A percentile compares a stretch with the other conserved stretches of the same genome.
Conservation (phyloP, 92 coral and sea anemone species). For the Palythoa caribaeorum region DNA sequence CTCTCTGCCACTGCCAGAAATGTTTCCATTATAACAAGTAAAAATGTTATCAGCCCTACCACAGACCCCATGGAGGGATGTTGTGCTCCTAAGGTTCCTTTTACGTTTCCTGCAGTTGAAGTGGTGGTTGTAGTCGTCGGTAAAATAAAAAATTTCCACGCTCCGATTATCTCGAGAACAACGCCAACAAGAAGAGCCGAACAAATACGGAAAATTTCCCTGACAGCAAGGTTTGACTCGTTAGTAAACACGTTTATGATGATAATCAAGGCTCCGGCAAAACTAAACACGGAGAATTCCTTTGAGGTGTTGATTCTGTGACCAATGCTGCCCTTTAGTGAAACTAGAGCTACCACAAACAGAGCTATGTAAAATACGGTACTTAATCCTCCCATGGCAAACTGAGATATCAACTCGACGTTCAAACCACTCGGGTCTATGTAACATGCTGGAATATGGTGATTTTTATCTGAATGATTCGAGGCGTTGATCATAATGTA, state of each 20-base stretch:
- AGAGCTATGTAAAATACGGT: neutral
- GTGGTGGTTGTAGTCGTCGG: neutral
- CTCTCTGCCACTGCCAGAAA: neutral
- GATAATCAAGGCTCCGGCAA: constrained; percentile 41
- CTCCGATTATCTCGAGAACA: constrained; percentile 39
- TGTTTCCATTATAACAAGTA: constrained; percentile 35
- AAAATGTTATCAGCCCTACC: constrained; percentile 37
- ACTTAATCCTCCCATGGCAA: neutral
- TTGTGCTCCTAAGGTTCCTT: constrained; percentile 31
- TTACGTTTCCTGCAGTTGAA: neutral
- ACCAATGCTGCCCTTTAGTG: constrained; percentile 9
- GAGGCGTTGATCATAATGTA: neutral
- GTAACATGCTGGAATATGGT: neutral
- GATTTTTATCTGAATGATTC: neutral
- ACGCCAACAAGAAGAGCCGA: constrained; percentile 44
- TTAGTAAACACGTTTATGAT: constrained; percentile 51
- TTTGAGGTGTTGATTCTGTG: constrained; percentile 29
- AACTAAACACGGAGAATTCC: constrained; percentile 17
- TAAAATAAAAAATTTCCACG: constrained; percentile 18
- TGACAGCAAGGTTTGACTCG: constrained; percentile 10
- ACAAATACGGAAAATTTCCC: constrained; percentile 33
- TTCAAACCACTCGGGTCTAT: constrained; percentile 27
- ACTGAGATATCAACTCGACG: neutral
- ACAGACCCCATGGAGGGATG: constrained; percentile 62
- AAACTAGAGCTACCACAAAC: neutral